Conservation (phyloP, 2,113 vertebrate species). For the Pelecanoides urinatrix region DNA sequence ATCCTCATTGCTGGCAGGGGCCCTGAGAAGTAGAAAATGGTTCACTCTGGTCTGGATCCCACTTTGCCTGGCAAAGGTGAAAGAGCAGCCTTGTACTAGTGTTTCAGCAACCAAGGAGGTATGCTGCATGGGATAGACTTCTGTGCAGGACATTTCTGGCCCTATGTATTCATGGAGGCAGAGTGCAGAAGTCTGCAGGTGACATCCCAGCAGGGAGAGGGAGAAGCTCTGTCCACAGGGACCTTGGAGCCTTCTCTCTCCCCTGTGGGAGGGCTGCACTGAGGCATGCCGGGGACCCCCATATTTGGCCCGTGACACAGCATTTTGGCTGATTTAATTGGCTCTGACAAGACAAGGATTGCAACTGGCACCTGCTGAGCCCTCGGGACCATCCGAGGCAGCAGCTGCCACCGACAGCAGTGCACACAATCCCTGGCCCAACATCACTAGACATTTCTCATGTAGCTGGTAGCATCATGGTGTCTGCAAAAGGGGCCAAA, state of each 20-base stretch:
- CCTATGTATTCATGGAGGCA: neutral
- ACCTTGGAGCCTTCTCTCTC: neutral
- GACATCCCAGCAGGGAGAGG: neutral
- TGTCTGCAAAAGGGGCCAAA: neutral
- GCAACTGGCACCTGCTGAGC: neutral
- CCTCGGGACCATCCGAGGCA: neutral
- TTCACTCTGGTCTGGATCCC: neutral
- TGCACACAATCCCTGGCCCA: neutral
- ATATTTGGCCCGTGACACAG: conserved; percentile 56
- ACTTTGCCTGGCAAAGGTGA: neutral
- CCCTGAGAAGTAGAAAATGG: neutral
- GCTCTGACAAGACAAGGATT: neutral
- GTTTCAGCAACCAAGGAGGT: neutral
- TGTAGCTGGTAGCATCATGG: rapidly evolving
- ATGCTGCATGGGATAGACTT: neutral
- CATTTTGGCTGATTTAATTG: neutral
- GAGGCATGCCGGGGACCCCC: neutral
- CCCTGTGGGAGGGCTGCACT: neutral
- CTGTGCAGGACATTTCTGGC: neutral
- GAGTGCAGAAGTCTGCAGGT: neutral
- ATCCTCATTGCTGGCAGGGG: neutral
- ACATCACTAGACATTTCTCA: neutral
- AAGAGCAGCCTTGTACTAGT: neutral
- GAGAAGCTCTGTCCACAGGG: neutral
- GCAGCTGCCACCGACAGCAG: neutral